A percentile compares a stretch with the other conserved stretches of the same genome.
These are phyloP conservation scores for Epizoanthus ramosus DNA, from an alignment of 92 coral and sea anemone genomes.

Conservation along the genomic window DNA sequence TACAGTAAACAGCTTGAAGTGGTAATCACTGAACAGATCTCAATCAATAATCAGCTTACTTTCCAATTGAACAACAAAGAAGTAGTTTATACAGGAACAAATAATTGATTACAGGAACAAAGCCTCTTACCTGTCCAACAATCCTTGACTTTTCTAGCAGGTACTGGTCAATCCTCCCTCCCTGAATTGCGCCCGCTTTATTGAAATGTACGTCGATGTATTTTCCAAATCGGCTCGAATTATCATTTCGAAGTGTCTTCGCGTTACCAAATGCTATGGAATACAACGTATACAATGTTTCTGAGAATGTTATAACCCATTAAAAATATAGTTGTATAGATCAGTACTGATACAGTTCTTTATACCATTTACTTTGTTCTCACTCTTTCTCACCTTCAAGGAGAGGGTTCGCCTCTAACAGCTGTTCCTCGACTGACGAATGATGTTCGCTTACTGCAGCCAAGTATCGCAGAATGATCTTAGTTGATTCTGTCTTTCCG, in stretches of 20 bases:
- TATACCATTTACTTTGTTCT: no score
- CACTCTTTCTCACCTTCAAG: conserved; percentile 71
- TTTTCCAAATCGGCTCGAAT: conserved; percentile 99
- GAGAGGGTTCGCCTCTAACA: conserved; percentile 92
- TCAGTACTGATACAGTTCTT: neutral
- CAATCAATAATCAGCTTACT: neutral
- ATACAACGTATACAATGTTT: neutral
- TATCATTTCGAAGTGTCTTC: conserved; percentile 93
- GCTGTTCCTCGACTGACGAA: conserved; percentile 87
- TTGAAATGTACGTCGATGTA: conserved; percentile 93
- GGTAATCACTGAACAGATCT: neutral
- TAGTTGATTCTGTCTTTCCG: conserved; percentile 96
- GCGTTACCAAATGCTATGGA: conserved; percentile 94
- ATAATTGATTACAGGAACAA: neutral
- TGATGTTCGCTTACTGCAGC: conserved; percentile 91
- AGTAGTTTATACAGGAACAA: neutral
- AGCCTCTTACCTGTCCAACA: conserved; percentile 78
- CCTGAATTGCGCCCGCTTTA: conserved; percentile 81
- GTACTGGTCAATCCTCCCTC: conserved; percentile 96
- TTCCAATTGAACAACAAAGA: no score
- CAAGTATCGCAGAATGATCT: conserved; percentile 85
- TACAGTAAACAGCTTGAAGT: neutral
- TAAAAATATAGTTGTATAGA: neutral
- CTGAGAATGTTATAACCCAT: no score
- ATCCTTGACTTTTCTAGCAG: conserved; percentile 91